Conservation (phyloP, 2,113 vertebrate species). For the Salvelinus sp. region DNA sequence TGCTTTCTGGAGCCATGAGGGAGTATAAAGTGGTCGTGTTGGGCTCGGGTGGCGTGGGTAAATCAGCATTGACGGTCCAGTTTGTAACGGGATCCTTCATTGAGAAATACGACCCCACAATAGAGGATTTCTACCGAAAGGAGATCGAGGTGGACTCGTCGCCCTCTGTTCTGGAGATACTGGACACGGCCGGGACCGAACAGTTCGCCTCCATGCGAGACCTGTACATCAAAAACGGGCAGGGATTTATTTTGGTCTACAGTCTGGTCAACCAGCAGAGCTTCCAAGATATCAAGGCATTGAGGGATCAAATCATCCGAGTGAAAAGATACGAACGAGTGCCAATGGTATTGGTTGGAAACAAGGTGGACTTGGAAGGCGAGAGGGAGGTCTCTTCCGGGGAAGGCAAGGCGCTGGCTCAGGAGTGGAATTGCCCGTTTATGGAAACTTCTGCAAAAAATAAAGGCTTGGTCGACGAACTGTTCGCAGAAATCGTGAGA, state of each 20-base stretch:
- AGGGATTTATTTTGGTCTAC: slow-evolving; percentile 76
- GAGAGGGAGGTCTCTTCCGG: slow-evolving; percentile 90
- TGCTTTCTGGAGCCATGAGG: slow-evolving; percentile 74
- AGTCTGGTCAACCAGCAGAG: slow-evolving; percentile 83
- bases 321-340: slow-evolving; percentile 93
- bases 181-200: slow-evolving; percentile 81
- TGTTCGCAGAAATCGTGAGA: slow-evolving; percentile 92
- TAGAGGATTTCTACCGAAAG: slow-evolving; percentile 85
- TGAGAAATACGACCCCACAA: slow-evolving; percentile 93
- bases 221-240: slow-evolving; percentile 80
- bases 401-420: slow-evolving; percentile 91
- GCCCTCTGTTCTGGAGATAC: slow-evolving; percentile 74
- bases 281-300: slow-evolving; percentile 95
- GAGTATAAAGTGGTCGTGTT: slow-evolving; percentile 95
- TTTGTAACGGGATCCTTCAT: slow-evolving; percentile 93
- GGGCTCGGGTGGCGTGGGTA: slow-evolving; percentile 91
- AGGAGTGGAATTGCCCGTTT: slow-evolving; percentile 95
- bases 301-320: slow-evolving; percentile 95
- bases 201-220: slow-evolving; percentile 95
- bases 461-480: slow-evolving; percentile 93
- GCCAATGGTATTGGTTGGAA: slow-evolving; percentile 89
- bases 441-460: slow-evolving; percentile 97
- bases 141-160: slow-evolving; percentile 77
- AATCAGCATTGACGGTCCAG: slow-evolving; percentile 90
- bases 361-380: slow-evolving; percentile 86